phyloP scores from a whole-genome alignment of 2,888 invertebrate species.

The Quadriops clusia region DNA sequence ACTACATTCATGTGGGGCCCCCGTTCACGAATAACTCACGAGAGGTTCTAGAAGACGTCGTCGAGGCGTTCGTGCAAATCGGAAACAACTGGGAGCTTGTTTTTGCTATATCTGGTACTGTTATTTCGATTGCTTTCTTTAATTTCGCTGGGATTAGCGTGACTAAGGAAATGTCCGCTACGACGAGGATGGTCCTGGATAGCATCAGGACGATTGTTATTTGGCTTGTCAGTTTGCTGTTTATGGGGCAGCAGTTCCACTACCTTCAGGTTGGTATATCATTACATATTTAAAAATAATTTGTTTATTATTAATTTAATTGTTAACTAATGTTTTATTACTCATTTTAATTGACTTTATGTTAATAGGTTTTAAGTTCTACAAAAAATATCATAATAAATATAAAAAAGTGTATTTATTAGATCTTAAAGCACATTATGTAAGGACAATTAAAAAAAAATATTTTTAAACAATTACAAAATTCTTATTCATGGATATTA shows the following conservation, averaged over 20 bases:
- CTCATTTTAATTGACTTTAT: constrained; percentile 1
- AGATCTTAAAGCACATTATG: no score
- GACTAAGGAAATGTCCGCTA: constrained; percentile 87
- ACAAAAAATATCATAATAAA: no score
- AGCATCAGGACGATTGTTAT: constrained; percentile 75
- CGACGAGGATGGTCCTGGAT: constrained; percentile 82
- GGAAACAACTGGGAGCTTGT: constrained; percentile 49
- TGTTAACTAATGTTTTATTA: neutral
- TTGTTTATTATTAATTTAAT: constrained; percentile 3
- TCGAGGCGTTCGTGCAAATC: constrained; percentile 78
- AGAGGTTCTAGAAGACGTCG: constrained; percentile 68
- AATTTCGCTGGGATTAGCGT: constrained; percentile 87
- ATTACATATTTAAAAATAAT: no score
- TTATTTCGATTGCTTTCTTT: constrained; percentile 84
- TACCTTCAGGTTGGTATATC: constrained; percentile 49
- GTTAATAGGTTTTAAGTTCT: no score
- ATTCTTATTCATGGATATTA: no score
- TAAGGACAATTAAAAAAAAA: no score
- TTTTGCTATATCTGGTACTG: constrained; percentile 59
- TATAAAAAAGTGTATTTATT: no score
- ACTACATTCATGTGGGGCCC: constrained; percentile 62
- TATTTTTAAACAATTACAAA: no score
- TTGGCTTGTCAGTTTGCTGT: constrained; percentile 67
- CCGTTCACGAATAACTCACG: constrained; percentile 68
- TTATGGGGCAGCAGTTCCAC: constrained; percentile 72